Evolutionary conservation across 2,113 vertebrate genomes (phyloP).

Genomic region (Phodopus roborovskii): DNA sequence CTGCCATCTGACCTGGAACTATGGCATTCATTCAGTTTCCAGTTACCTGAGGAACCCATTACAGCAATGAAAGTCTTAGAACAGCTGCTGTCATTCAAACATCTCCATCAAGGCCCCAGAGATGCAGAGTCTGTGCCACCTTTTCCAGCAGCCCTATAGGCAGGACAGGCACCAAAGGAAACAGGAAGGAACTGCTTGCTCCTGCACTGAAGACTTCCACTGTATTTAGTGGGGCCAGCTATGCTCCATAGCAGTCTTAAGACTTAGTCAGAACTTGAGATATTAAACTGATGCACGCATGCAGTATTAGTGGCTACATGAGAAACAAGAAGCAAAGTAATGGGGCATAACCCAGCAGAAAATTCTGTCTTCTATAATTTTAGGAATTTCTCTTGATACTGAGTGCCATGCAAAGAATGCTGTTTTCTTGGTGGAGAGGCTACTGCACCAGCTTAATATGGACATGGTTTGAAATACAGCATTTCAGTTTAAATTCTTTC

Average conservation of each 20-base stretch:
- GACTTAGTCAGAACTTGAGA: not conserved
- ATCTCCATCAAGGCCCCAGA: not conserved
- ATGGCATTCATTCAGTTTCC: not conserved
- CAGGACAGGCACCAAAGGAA: not conserved
- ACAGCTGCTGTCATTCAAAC: not conserved
- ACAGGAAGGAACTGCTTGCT: not conserved
- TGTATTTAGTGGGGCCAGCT: not conserved
- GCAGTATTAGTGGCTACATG: not conserved
- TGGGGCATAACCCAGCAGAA: not conserved
- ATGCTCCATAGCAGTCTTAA: not conserved
- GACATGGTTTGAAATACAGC: constrained; percentile 20
- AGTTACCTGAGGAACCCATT: not conserved
- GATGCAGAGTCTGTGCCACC: not conserved
- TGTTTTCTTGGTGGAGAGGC: constrained; percentile 25
- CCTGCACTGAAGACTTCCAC: not conserved
- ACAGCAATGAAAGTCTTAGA: not conserved
- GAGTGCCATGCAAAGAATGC: not conserved
- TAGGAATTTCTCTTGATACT: constrained; percentile 25
- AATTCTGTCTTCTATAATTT: not conserved
- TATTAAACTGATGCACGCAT: not conserved
- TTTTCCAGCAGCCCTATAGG: not conserved
- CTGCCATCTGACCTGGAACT: constrained; percentile 75
- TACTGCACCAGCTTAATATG: not conserved
- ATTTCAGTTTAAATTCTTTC: constrained; percentile 33
- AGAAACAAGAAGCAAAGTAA: not conserved